These are phyloP conservation scores for Stictocephala bisonia DNA, from an alignment of 2,888 invertebrate genomes.

Conservation along the genomic window DNA sequence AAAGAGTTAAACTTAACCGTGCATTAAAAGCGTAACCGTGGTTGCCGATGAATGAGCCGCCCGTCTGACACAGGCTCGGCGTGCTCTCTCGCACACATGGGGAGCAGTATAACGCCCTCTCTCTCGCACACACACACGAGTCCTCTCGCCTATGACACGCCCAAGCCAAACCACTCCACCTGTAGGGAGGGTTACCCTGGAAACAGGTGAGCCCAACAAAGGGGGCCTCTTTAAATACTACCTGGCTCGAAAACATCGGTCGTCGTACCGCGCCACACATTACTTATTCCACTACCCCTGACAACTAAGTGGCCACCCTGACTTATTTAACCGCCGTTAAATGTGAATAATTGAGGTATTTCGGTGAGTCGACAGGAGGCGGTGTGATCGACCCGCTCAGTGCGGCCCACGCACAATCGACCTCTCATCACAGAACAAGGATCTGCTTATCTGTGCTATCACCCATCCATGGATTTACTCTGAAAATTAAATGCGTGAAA, in stretches of 20 bases:
- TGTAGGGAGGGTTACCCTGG: conserved; percentile 31
- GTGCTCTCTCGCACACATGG: not conserved
- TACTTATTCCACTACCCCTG: conserved; percentile 27
- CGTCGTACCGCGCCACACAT: not conserved
- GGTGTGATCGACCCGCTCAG: too few relatives aligned
- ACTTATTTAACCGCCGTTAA: too few relatives aligned
- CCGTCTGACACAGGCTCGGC: too few relatives aligned
- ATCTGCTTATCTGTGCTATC: too few relatives aligned
- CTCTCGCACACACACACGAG: not conserved
- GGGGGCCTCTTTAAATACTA: conserved; percentile 41
- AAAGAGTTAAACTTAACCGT: conserved; percentile 19
- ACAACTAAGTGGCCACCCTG: conserved; percentile 1
- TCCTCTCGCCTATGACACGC: conserved; percentile 9
- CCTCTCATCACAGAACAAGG: too few relatives aligned
- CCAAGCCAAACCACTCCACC: not conserved
- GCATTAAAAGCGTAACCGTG: not conserved
- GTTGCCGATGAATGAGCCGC: too few relatives aligned
- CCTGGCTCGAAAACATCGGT: conserved; percentile 30
- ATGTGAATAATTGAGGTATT: too few relatives aligned
- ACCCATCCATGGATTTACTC: too few relatives aligned
- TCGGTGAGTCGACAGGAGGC: too few relatives aligned
- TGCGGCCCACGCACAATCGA: too few relatives aligned
- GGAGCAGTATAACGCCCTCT: too few relatives aligned
- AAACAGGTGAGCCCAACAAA: conserved; percentile 40
- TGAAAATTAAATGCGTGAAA: too few relatives aligned